phyloP scores from a whole-genome alignment of 2,888 invertebrate species.

The Plagodis dolabraria region DNA sequence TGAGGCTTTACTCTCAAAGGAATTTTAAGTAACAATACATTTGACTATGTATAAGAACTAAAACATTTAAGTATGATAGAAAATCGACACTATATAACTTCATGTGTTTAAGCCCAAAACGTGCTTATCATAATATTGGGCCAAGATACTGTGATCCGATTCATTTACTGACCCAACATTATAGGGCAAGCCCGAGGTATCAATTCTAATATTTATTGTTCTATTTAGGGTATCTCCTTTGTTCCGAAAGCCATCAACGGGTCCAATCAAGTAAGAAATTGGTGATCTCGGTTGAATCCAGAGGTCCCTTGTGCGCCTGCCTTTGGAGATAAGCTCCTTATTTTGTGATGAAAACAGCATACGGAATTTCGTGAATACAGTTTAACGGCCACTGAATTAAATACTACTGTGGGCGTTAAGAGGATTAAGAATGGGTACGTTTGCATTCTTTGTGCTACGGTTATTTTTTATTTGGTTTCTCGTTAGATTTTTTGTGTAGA shows the following conservation, averaged over 20 bases:
- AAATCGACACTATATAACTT: constrained; percentile 12
- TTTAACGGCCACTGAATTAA: constrained; percentile 21
- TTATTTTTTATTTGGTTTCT: too few relatives aligned
- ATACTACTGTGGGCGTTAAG: constrained; percentile 1
- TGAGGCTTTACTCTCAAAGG: too few relatives aligned
- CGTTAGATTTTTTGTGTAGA: too few relatives aligned
- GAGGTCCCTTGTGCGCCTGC: constrained; percentile 47
- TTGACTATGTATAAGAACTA: too few relatives aligned
- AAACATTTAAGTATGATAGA: too few relatives aligned
- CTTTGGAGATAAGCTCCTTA: constrained; percentile 69
- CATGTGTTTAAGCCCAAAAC: too few relatives aligned
- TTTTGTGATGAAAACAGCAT: constrained; percentile 63
- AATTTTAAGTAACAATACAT: too few relatives aligned
- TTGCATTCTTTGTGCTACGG: too few relatives aligned
- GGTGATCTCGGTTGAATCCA: constrained; percentile 66
- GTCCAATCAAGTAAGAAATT: constrained; percentile 82
- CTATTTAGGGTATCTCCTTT: constrained; percentile 59
- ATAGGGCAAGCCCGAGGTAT: constrained; percentile 19
- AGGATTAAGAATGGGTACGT: too few relatives aligned
- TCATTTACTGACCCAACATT: too few relatives aligned
- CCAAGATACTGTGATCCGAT: constrained; percentile 7
- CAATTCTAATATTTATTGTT: constrained; percentile 33
- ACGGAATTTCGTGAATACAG: constrained; percentile 27
- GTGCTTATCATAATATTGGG: too few relatives aligned
- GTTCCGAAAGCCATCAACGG: constrained; percentile 76